phyloP scores from a whole-genome alignment of 2,888 invertebrate genomes.

The Chrysolina oricalcia region DNA sequence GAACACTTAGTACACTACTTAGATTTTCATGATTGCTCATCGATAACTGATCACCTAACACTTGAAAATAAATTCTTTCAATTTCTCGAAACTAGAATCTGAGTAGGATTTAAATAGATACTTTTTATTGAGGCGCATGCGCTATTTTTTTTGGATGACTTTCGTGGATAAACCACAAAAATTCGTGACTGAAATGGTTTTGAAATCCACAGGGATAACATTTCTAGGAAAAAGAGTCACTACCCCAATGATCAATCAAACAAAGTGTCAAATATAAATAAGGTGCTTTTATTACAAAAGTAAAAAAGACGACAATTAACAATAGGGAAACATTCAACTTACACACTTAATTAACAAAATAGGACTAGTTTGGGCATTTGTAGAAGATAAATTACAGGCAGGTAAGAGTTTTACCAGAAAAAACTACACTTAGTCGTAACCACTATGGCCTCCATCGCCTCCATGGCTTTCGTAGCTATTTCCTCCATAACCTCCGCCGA shows the following conservation, averaged over 20 bases:
- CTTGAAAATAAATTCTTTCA: no score
- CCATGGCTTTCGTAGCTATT: constrained; percentile 39
- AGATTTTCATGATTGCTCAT: no score
- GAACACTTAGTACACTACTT: no score
- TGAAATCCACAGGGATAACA: no score
- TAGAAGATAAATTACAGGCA: constrained; percentile 32
- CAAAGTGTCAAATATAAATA: constrained; percentile 31
- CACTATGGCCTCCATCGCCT: constrained; percentile 45
- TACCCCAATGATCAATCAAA: constrained; percentile 24
- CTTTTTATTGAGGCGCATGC: no score
- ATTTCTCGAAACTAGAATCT: no score
- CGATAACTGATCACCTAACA: no score
- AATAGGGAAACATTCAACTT: constrained; percentile 26
- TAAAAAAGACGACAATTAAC: constrained; percentile 31
- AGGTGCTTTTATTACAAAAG: constrained; percentile 33
- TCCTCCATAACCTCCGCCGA: constrained; percentile 46
- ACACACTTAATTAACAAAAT: constrained; percentile 39
- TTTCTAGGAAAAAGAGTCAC: no score
- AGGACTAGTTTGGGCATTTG: constrained; percentile 53
- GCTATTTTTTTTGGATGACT: no score
- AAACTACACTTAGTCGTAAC: constrained; percentile 44
- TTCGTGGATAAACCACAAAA: no score
- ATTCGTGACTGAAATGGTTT: no score
- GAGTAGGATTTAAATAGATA: no score
- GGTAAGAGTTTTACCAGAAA: constrained; percentile 15